Evolutionary conservation across 2,888 invertebrate genomes (phyloP), one percentile per base, ranked within the genome.

Genomic region (Andrena dorsata): DNA sequence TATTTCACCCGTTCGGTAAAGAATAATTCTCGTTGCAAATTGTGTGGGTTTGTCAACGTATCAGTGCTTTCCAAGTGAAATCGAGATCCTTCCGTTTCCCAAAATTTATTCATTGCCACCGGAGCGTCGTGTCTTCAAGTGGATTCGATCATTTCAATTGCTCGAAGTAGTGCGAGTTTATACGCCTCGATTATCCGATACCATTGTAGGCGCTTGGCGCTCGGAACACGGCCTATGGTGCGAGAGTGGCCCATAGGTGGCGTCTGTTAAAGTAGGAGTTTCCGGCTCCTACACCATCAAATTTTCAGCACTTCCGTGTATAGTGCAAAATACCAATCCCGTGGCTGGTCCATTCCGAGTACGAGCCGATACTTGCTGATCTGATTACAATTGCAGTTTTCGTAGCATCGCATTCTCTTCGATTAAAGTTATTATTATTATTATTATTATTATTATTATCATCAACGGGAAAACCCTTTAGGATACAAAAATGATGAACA

Each of bases 261-360:
- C n/a, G n/a, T n/a, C n/a, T n/a, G n/a, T n/a, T n/a, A n/a, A n/a
- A n/a, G n/a, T n/a, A n/a, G n/a, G n/a, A n/a, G n/a, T n/a, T n/a
- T n/a, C n/a, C n/a, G n/a, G n/a, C n/a, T n/a, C n/a, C n/a, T n/a
- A n/a, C n/a, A n/a, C n/a, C 76, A 77, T 83, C 80, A 80, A 86
- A 85, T 85, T 85, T 83, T 86, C 78, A 71, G 58, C 66, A 63
- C 60, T 80, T 75, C 76, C 80, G 78, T 80, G 80, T 71, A 80
- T 65, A 64, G 64, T 61, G 30, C 61, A 65, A 85, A 76, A 82
- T 76, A 82, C 70, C 81, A 81, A 81, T 77, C 75, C 69, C 72
- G 30, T 60, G 66, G 53, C 16, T 51, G 51, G 71, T 73, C 47
- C 56, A 58, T 60, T 75, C 23, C n/a, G 5, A 65, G 51, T 76